Conservation (phyloP, 2,888 invertebrate species). For the Unio pictorum region DNA sequence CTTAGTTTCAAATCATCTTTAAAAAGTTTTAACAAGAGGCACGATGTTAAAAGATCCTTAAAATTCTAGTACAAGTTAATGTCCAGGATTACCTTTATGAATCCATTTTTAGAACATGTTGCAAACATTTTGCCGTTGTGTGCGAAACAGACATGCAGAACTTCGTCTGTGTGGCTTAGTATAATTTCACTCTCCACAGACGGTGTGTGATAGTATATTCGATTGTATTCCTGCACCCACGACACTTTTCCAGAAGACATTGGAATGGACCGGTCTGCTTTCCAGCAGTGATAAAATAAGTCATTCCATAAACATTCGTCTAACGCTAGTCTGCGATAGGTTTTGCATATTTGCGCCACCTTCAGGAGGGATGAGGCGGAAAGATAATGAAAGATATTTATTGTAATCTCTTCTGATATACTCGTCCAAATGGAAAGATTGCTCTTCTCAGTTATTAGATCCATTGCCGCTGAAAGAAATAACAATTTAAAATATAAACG, state of each 20-base stretch:
- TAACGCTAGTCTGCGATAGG: conserved; percentile 75
- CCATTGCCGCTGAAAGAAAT: no score
- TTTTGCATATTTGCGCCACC: no score
- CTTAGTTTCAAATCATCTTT: no score
- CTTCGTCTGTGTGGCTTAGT: conserved; percentile 83
- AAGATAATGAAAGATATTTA: no score
- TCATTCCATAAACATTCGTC: conserved; percentile 84
- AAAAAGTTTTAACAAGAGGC: no score
- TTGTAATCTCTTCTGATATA: no score
- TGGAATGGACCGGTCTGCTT: conserved; percentile 77
- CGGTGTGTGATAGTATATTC: conserved; percentile 81
- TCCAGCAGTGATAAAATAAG: conserved; percentile 79
- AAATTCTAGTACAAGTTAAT: no score
- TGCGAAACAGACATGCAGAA: conserved; percentile 87
- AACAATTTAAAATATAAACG: no score
- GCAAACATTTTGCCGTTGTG: conserved; percentile 88
- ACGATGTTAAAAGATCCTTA: no score
- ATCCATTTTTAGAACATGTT: conserved; percentile 88
- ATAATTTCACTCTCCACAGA: conserved; percentile 69
- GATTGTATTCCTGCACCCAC: conserved; percentile 83
- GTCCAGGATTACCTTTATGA: conserved; percentile 77
- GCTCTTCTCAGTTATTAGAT: no score
- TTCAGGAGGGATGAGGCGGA: no score
- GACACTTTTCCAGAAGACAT: conserved; percentile 78
- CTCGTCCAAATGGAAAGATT: no score